Percentiles rank a stretch among this genome's conserved stretches.
Evolutionary conservation across 1,140 invertebrate species (phyloP).

Genomic region (Pristionchus pacificus): DNA sequence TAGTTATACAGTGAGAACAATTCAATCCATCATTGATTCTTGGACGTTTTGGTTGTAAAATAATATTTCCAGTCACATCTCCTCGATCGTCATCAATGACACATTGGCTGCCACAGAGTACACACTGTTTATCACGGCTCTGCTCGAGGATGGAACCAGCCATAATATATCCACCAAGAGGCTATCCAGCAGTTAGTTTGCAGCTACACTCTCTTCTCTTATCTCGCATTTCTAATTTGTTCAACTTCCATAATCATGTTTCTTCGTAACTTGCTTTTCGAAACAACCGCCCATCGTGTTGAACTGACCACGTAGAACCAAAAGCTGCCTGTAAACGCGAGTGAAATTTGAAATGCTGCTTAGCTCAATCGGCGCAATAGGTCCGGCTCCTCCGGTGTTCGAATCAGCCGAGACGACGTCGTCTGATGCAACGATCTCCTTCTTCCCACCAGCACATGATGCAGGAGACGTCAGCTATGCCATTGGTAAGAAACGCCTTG

Average conservation of each 20-base stretch:
- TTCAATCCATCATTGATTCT: background rate
- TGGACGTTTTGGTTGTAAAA: background rate
- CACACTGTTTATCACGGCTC: slow-evolving; percentile 19
- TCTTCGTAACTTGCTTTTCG: slow-evolving; percentile 2
- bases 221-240: slow-evolving; percentile 4
- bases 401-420: slow-evolving; percentile 34
- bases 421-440: slow-evolving; percentile 36
- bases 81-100: slow-evolving; percentile 19
- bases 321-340: background rate
- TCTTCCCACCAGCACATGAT: slow-evolving; percentile 27
- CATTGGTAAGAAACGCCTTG: slow-evolving; percentile 13
- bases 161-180: slow-evolving; percentile 19
- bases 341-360: background rate
- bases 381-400: slow-evolving; percentile 31
- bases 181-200: slow-evolving; percentile 19
- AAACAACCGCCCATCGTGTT: background rate
- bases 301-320: background rate
- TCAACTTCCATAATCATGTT: background rate
- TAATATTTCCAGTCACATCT: slow-evolving; percentile 15
- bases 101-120: slow-evolving; percentile 29
- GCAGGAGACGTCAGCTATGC: slow-evolving; percentile 27
- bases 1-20: background rate
- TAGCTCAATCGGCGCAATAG: slow-evolving; percentile 5
- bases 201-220: background rate
- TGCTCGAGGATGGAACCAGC: slow-evolving; percentile 21